Percentiles rank a stretch among this genome's conserved stretches.
Evolutionary conservation across 2,113 vertebrate species (phyloP).

Genomic region (Herpetotheres cachinnans): DNA sequence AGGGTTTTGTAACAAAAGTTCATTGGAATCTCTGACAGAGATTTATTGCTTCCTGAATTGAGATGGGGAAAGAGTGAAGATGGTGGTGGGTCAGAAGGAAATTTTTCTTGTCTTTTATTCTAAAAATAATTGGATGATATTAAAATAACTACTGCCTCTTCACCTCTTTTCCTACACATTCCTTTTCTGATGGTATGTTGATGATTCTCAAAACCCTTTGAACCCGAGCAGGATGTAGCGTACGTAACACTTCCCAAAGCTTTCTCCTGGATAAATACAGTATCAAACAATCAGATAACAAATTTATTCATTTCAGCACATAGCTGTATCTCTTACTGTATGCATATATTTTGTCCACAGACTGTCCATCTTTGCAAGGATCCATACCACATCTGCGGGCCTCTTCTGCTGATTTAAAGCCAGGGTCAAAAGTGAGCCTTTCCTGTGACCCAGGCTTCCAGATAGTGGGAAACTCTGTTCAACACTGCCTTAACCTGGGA

Average conservation of each 20-base stretch:
- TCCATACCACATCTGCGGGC: slow-evolving; percentile 80
- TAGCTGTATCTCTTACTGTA: background rate
- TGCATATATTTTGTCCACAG: slow-evolving; percentile 70
- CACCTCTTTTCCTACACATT: background rate
- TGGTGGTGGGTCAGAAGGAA: background rate
- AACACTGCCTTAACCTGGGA: slow-evolving; percentile 90
- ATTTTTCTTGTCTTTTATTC: background rate
- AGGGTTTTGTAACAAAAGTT: slow-evolving; percentile 24
- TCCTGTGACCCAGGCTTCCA: slow-evolving; percentile 94
- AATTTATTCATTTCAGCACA: background rate
- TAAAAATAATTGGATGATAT: background rate
- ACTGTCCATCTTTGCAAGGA: slow-evolving; percentile 88
- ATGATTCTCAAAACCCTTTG: background rate
- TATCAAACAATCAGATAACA: background rate
- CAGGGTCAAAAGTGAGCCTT: slow-evolving; percentile 87
- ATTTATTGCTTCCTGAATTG: slow-evolving; percentile 57
- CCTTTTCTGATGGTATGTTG: background rate
- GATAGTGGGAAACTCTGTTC: slow-evolving; percentile 89
- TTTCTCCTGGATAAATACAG: background rate
- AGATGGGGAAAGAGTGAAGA: slow-evolving; percentile 11
- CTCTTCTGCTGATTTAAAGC: slow-evolving; percentile 79
- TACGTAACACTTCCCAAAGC: background rate
- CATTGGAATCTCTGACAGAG: slow-evolving; percentile 11
- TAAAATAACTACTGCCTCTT: background rate
- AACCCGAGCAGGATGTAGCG: background rate